Conservation (phyloP, 64 coral and sea anemone species). For the Platygyra sinensis region DNA sequence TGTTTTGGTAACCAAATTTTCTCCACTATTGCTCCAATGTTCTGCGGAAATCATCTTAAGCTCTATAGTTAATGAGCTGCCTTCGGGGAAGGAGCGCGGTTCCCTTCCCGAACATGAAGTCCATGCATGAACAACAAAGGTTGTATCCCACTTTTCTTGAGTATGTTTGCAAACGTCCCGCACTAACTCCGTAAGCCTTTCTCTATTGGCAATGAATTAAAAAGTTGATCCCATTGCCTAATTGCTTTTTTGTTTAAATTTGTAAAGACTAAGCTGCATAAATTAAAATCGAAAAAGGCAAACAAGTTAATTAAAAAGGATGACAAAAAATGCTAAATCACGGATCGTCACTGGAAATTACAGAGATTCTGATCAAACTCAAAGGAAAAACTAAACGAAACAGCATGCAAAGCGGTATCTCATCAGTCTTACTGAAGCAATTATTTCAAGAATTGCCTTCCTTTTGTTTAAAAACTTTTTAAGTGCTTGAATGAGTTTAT, state of each 20-base stretch:
- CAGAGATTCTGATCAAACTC: not conserved
- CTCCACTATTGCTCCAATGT: no score
- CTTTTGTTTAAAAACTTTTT: constrained; percentile 5
- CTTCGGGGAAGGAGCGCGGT: no score
- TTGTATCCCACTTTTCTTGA: not conserved
- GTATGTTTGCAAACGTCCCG: not conserved
- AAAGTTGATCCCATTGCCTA: not conserved
- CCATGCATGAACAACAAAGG: no score
- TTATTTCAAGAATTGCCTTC: not conserved
- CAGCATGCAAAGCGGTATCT: not conserved
- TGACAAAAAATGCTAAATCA: not conserved
- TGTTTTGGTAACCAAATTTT: no score
- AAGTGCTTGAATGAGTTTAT: not conserved
- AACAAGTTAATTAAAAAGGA: not conserved
- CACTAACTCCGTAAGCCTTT: not conserved
- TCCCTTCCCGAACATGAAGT: no score
- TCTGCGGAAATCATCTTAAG: no score
- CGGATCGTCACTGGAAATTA: not conserved
- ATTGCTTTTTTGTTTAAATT: constrained; percentile 1
- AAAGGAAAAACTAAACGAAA: not conserved
- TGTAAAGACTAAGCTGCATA: not conserved
- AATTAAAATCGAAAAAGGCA: not conserved
- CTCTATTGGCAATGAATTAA: no score
- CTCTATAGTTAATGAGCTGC: no score
- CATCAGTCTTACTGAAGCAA: not conserved